These are phyloP conservation scores for Rousettus leschenaultii DNA, from an alignment of 2,113 vertebrate species.

Conservation along the genomic window DNA sequence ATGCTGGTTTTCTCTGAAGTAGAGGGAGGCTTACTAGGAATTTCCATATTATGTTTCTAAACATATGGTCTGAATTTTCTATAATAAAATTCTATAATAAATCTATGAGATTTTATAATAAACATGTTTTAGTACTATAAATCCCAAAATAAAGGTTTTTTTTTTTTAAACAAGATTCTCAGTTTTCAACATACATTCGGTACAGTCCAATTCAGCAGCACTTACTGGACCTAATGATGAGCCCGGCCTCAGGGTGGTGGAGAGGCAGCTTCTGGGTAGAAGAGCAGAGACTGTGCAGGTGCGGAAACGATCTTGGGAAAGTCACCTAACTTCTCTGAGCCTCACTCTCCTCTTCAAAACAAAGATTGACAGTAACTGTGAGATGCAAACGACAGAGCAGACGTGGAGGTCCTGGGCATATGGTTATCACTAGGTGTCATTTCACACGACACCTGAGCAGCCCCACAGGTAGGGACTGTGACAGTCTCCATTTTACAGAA, in stretches of 20 bases:
- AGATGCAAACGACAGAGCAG: not conserved
- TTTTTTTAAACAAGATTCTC: not conserved
- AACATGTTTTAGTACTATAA: not conserved
- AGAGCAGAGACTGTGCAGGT: not conserved
- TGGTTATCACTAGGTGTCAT: not conserved
- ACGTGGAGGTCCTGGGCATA: not conserved
- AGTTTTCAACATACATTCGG: not conserved
- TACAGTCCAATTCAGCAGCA: not conserved
- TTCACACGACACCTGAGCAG: not conserved
- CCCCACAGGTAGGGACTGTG: not conserved
- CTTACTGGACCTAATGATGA: not conserved
- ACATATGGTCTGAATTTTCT: not conserved
- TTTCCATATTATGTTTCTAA: not conserved
- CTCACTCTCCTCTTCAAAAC: not conserved
- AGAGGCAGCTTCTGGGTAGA: not conserved
- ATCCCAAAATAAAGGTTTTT: not conserved
- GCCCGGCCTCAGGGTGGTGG: too few relatives aligned
- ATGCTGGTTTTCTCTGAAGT: not conserved
- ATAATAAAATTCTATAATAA: not conserved
- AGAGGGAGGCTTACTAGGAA: not conserved
- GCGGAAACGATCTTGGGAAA: not conserved
- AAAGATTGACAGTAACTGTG: not conserved
- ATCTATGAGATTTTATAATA: not conserved
- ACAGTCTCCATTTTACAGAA: not conserved
- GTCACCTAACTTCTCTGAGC: not conserved